Evolutionary conservation across 1,140 invertebrate species (phyloP).

Genomic region (Galleria mellonella): DNA sequence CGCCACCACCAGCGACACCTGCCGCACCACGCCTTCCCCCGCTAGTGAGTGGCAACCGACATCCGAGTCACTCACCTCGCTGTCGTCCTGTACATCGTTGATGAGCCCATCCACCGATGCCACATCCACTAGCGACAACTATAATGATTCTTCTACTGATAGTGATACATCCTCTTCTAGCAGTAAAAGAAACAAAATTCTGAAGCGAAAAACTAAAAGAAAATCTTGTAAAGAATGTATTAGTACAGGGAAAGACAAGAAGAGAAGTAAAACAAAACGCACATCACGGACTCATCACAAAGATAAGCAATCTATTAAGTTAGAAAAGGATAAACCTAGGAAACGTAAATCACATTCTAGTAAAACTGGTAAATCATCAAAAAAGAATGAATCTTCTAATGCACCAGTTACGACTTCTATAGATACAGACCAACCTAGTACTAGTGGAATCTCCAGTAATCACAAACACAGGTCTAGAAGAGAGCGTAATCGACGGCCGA

Average conservation of each 20-base stretch:
- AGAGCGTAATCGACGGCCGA: slow-evolving; percentile 5
- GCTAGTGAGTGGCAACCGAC: neutral
- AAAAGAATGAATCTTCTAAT: slow-evolving; percentile 10
- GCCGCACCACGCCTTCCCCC: slow-evolving; percentile 13
- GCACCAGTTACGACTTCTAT: neutral
- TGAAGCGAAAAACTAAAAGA: slow-evolving; percentile 10
- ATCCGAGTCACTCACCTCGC: slow-evolving; percentile 3
- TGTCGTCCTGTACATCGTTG: neutral
- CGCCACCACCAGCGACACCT: slow-evolving; percentile 10
- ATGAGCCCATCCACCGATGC: slow-evolving; percentile 6
- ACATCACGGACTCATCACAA: slow-evolving; percentile 19
- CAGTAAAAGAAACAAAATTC: neutral
- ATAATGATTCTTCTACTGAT: neutral
- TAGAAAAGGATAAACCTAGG: slow-evolving; percentile 22
- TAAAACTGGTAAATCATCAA: slow-evolving; percentile 51
- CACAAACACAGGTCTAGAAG: slow-evolving; percentile 17
- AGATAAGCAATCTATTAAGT: slow-evolving; percentile 12
- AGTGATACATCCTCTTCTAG: neutral
- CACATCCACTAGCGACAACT: slow-evolving; percentile 11
- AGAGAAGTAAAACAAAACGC: slow-evolving; percentile 15
- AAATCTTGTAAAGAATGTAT: slow-evolving; percentile 1
- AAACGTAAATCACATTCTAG: slow-evolving; percentile 46
- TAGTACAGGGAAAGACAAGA: slow-evolving; percentile 16
- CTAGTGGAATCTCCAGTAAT: slow-evolving; percentile 21
- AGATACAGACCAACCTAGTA: slow-evolving; percentile 23